Evolutionary conservation across 2,888 invertebrate species (phyloP), one percentile per base, ranked within the genome.

Genomic region (Melieria picta): DNA sequence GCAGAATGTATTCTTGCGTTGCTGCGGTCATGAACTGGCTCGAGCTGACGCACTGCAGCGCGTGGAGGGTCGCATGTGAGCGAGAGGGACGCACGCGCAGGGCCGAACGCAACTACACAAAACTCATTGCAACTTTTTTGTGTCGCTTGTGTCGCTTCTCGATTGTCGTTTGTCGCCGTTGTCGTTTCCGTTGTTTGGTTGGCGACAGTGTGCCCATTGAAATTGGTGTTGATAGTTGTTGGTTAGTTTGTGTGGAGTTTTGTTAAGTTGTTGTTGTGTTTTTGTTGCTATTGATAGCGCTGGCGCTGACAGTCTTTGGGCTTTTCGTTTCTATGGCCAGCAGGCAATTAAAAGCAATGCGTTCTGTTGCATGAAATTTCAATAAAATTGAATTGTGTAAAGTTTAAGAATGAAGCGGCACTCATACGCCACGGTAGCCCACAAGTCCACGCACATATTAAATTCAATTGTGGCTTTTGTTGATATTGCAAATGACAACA

Each of bases 1-100:
- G 65, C 57, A 30, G 13, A 58, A 58, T 58, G 30, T 16, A 7
- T 30, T 65, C n/a, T 48, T 47, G 16, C 48, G 50, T 63, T 47
- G 63, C 48, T 7, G 13, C 63, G 48, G 46, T 16, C n/a, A 30
- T 30, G 30, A 30, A 30, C 30, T 30, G 30, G 30, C 30, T 30
- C 30, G 30, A 30, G 30, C 30, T 30, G 30, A 30, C 30, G 30
- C 30, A 30, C 30, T 1, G 30, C 30, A 30, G 30, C 30, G 30
- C 30, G 3, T 30, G 30, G 30, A 30, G 30, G 30, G 30, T 30
- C 30, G 30, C 30, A 50, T 50, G 11, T 7, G 50, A 50, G 50
- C 11, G 13, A 9, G 11, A 4, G 10, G 10, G n/a, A 52, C n/a
- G 6, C 52, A 50, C 9, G 11, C 7, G 11, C n/a, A 52, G 11